Conservation (phyloP, 2,888 invertebrate genomes). For the Teleogryllus oceanicus region DNA sequence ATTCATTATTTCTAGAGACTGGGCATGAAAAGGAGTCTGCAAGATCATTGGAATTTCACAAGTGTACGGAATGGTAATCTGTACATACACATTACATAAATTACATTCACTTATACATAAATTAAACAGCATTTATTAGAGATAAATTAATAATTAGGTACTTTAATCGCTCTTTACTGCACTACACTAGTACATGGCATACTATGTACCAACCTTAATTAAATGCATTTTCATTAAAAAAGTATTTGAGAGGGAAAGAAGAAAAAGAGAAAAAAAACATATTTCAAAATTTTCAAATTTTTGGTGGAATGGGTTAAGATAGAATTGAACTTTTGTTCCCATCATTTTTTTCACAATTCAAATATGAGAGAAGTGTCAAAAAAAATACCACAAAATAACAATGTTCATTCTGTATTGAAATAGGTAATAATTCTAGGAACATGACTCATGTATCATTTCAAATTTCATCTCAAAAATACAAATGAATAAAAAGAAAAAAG, state of each 20-base stretch:
- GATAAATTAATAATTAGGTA: neutral
- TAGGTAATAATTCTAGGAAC: too few relatives aligned
- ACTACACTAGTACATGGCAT: neutral
- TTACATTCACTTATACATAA: neutral
- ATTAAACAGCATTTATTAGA: neutral
- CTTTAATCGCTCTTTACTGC: neutral
- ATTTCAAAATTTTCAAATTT: too few relatives aligned
- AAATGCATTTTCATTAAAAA: too few relatives aligned
- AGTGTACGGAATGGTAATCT: constrained; percentile 74
- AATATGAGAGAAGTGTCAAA: too few relatives aligned
- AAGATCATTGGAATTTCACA: constrained; percentile 93
- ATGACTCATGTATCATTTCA: constrained; percentile 21
- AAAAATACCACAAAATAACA: too few relatives aligned
- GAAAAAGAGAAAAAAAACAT: too few relatives aligned
- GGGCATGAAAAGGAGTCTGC: constrained; percentile 86
- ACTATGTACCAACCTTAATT: neutral
- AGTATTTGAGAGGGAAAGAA: too few relatives aligned
- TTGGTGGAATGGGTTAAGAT: too few relatives aligned
- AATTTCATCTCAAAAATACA: neutral
- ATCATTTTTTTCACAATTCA: too few relatives aligned
- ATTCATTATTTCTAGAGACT: constrained; percentile 78
- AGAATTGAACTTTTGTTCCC: too few relatives aligned
- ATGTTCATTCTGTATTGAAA: too few relatives aligned
- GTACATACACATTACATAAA: constrained; percentile 40
- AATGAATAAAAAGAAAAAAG: too few relatives aligned